phyloP scores from a whole-genome alignment of 2,797 vertebrate genomes.

The Gymnocypris eckloni region DNA sequence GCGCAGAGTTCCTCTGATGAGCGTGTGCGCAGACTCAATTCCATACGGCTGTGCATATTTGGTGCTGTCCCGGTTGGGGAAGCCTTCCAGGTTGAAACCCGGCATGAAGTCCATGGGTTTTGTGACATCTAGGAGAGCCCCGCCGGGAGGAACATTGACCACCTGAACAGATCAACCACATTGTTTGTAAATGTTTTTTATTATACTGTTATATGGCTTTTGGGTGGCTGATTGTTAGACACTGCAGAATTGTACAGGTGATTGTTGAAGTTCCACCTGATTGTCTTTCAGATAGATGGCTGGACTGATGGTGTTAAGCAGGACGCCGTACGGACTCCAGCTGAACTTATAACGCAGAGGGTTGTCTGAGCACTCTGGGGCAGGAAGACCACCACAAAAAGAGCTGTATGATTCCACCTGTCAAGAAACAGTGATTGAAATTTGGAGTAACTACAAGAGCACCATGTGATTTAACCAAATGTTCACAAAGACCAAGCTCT shows the following conservation, averaged over 20 bases:
- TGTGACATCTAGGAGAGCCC: constrained; percentile 84
- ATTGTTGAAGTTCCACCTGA: constrained; percentile 77
- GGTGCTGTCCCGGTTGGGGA: constrained; percentile 95
- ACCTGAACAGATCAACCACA: constrained; percentile 72
- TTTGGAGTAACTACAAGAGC: not conserved
- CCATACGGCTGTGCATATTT: constrained; percentile 88
- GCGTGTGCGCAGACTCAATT: constrained; percentile 87
- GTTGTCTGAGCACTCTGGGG: constrained; percentile 93
- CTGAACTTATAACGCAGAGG: constrained; percentile 98
- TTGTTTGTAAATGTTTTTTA: not conserved
- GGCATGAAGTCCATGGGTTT: constrained; percentile 89
- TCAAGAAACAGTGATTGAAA: not conserved
- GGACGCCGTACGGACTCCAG: constrained; percentile 93
- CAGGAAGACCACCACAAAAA: constrained; percentile 93
- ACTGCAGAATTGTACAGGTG: not conserved
- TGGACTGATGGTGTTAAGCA: constrained; percentile 88
- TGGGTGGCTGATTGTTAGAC: not conserved
- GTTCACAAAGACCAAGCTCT: not conserved
- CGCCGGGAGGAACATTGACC: constrained; percentile 84
- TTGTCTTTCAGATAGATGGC: constrained; percentile 87
- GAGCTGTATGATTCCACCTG: constrained; percentile 93
- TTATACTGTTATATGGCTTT: not conserved
- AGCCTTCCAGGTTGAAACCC: constrained; percentile 92
- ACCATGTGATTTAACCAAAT: constrained; percentile 14
- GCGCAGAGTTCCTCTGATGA: constrained; percentile 92